Conservation (phyloP, 2,113 vertebrate genomes). For the Rhinopomastus cyanomelas region DNA sequence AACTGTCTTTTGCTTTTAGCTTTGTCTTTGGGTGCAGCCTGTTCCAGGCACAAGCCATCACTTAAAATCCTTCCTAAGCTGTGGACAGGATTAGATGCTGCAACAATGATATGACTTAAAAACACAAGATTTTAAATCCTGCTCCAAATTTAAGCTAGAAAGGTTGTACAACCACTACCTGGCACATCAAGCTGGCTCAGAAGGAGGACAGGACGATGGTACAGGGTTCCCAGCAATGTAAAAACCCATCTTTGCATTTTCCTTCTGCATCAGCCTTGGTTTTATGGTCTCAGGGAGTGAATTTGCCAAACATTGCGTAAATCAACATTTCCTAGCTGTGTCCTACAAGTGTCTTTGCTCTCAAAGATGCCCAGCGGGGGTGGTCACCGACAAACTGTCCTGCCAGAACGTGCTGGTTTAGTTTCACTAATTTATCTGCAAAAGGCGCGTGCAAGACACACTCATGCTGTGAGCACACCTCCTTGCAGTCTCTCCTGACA, state of each 20-base stretch:
- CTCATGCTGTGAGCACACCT: accelerated
- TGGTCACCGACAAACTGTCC: background rate
- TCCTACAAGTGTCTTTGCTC: background rate
- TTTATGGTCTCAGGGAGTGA: background rate
- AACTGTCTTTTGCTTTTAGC: constrained; percentile 28
- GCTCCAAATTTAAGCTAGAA: background rate
- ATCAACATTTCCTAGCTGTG: background rate
- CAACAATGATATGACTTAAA: background rate
- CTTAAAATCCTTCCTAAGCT: background rate
- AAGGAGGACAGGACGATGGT: background rate
- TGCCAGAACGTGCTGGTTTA: accelerated
- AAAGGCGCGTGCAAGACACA: accelerated
- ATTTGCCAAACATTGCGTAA: background rate
- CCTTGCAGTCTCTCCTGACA: accelerated
- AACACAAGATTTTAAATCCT: background rate
- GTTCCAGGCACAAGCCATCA: background rate
- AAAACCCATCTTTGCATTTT: background rate
- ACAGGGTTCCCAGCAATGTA: background rate
- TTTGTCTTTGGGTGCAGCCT: background rate
- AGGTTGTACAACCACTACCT: background rate
- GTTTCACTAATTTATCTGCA: background rate
- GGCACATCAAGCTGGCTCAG: background rate
- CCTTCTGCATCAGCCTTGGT: background rate
- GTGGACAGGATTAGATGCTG: background rate
- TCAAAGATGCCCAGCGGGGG: background rate